Conservation (phyloP, 2,797 vertebrate species). For the Podarcis lilfordi region DNA sequence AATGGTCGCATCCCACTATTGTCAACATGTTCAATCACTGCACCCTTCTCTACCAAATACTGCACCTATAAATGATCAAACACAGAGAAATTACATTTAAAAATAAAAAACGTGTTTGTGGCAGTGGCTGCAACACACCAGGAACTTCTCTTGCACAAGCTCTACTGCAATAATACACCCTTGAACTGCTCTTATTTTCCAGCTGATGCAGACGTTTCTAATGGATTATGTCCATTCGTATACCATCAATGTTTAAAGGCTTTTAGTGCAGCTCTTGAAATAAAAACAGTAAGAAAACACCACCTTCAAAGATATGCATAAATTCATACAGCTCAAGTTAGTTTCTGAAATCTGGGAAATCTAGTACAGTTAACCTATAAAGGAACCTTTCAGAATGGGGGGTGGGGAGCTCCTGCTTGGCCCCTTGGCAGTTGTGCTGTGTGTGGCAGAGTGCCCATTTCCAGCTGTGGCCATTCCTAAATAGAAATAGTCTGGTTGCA, state of each 20-base stretch:
- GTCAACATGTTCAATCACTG: constrained; percentile 95
- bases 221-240: neutral
- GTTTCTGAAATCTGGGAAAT: neutral
- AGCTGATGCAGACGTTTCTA: neutral
- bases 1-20: constrained; percentile 96
- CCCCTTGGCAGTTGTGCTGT: too few relatives aligned
- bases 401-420: too few relatives aligned
- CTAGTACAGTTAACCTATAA: neutral
- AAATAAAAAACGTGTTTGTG: neutral
- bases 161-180: neutral
- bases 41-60: constrained; percentile 95
- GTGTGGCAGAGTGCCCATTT: too few relatives aligned
- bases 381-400: neutral
- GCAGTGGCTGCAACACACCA: neutral
- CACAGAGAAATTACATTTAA: neutral
- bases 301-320: neutral
- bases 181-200: neutral
- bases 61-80: constrained; percentile 84
- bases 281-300: neutral
- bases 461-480: too few relatives aligned
- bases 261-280: neutral
- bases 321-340: neutral
- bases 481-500: too few relatives aligned
- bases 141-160: neutral
- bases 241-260: neutral